These are phyloP conservation scores for Clivina fossor DNA, from an alignment of 2,888 invertebrate genomes.

Conservation along the genomic window DNA sequence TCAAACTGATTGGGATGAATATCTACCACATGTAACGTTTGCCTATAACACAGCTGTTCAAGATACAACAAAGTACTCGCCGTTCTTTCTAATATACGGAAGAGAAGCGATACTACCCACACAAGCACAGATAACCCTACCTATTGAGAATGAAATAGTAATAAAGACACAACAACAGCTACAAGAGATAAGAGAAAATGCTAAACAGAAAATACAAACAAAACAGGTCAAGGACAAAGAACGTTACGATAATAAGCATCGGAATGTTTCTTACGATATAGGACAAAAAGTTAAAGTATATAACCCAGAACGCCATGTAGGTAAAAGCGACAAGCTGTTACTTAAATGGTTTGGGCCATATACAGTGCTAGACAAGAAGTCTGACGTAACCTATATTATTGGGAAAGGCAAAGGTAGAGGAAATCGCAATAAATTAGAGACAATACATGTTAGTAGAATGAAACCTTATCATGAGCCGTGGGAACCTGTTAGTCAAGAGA, in stretches of 20 bases:
- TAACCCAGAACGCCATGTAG: constrained; percentile 40
- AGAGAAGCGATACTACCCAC: constrained; percentile 38
- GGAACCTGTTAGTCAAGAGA: too few relatives aligned
- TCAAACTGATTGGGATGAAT: constrained; percentile 26
- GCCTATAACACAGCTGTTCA: constrained; percentile 41
- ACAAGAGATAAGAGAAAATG: constrained; percentile 24
- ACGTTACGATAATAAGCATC: constrained; percentile 40
- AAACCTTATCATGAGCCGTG: constrained; percentile 38
- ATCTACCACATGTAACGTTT: constrained; percentile 38
- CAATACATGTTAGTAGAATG: constrained; percentile 37
- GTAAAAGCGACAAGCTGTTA: constrained; percentile 40
- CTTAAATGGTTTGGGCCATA: constrained; percentile 41
- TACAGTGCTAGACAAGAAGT: constrained; percentile 35
- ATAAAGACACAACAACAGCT: constrained; percentile 4
- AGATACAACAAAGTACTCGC: constrained; percentile 37
- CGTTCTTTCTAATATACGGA: constrained; percentile 39
- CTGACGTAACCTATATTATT: constrained; percentile 38
- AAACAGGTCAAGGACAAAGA: constrained; percentile 38
- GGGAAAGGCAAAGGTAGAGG: constrained; percentile 25
- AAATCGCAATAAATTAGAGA: not conserved
- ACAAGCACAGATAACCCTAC: constrained; percentile 32
- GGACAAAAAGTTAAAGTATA: constrained; percentile 41
- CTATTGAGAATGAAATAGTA: not conserved
- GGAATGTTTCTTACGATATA: constrained; percentile 34
- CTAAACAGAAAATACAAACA: constrained; percentile 35